These are phyloP conservation scores for Tupaia tana DNA, from an alignment of 2,113 vertebrate species.

Conservation along the genomic window DNA sequence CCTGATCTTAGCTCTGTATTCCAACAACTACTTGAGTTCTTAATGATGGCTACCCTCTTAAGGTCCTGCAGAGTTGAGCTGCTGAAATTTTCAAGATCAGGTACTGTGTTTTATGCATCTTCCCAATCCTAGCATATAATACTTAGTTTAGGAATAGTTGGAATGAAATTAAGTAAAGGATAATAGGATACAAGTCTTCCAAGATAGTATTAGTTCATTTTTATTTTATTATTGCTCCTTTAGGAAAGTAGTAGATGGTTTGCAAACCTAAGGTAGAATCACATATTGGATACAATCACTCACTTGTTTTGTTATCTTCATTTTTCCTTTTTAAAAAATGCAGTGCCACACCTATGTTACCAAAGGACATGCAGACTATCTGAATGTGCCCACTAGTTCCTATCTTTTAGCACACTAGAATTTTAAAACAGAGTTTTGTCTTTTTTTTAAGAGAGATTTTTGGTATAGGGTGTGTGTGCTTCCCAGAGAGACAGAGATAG, in stretches of 20 bases:
- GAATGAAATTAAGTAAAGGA: not conserved
- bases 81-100: not conserved
- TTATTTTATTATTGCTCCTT: not conserved
- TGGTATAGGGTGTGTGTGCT: too few species aligned
- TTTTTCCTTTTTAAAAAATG: conserved; percentile 18
- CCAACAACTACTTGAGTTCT: not conserved
- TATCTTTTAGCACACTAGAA: not conserved
- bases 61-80: not conserved
- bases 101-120: not conserved
- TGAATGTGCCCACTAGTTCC: not conserved
- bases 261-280: not conserved
- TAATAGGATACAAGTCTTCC: not conserved
- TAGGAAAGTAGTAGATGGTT: not conserved
- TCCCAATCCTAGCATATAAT: not conserved
- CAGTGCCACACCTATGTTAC: not conserved
- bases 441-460: too few species aligned
- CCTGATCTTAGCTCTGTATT: not conserved
- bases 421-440: not conserved
- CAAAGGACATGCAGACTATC: not conserved
- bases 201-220: not conserved
- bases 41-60: not conserved
- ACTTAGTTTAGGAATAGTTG: not conserved
- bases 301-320: not conserved
- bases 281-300: not conserved
- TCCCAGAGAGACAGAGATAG: too few species aligned